Percentiles rank a stretch among this genome's conserved stretches.
Conservation (phyloP, 2,797 vertebrate genomes). For the Malurus leucopterus region DNA sequence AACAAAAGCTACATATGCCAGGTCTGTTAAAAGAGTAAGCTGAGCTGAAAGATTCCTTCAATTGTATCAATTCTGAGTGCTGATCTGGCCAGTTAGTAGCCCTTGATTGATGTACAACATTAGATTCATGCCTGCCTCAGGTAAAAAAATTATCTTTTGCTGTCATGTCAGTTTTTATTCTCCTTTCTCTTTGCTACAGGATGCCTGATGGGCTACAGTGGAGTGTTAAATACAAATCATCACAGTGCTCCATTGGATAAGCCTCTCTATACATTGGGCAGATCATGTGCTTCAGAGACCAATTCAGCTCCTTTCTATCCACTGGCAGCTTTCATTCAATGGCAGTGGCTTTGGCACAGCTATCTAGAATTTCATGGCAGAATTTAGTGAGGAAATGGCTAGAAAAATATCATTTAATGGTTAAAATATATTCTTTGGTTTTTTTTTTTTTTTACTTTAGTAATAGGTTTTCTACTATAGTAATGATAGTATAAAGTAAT, state of each 20-base stretch:
- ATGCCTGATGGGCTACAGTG: not conserved
- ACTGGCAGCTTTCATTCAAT: not conserved
- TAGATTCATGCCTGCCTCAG: not conserved
- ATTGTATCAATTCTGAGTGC: not conserved
- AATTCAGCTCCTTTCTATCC: not conserved
- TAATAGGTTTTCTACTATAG: not conserved
- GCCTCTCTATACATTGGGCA: not conserved
- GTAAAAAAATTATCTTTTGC: not conserved
- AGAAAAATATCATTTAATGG: not conserved
- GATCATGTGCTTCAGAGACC: not conserved
- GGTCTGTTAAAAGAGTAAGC: not conserved
- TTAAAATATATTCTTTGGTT: not conserved
- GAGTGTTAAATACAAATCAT: not conserved
- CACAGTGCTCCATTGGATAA: not conserved
- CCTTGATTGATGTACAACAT: not conserved
- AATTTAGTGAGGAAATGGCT: not conserved
- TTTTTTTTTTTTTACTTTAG: not conserved
- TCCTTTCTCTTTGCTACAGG: not conserved
- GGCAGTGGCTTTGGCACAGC: not conserved
- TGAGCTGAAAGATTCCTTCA: not conserved
- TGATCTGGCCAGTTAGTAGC: not conserved
- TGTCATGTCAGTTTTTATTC: not conserved
- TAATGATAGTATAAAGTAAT: not conserved
- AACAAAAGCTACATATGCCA: not conserved
- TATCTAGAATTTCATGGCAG: not conserved